These are phyloP conservation scores for Alexandromys fortis DNA, from an alignment of 2,113 vertebrate species.

Conservation along the genomic window DNA sequence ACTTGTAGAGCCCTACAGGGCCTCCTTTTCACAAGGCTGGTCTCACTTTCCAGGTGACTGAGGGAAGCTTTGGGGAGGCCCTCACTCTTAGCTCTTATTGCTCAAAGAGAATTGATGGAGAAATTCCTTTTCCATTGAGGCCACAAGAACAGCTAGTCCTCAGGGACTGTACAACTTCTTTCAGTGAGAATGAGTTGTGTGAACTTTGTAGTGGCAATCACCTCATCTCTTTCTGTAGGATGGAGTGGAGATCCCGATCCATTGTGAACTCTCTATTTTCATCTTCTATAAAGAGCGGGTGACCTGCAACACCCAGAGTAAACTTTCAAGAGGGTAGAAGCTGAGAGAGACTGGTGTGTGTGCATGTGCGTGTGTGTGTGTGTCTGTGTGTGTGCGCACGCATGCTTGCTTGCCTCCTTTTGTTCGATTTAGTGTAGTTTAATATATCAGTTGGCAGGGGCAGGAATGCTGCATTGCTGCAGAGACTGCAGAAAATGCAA, in stretches of 20 bases:
- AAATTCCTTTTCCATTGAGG: neutral
- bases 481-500: neutral
- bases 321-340: neutral
- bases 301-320: neutral
- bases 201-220: conserved; percentile 29
- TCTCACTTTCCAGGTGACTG: neutral
- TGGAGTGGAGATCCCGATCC: conserved; percentile 36
- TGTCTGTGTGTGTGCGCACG: neutral
- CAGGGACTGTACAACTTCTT: neutral
- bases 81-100: neutral
- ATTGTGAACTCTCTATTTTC: neutral
- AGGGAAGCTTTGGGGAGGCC: neutral
- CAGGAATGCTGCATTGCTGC: conserved; percentile 31
- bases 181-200: neutral
- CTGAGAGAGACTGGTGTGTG: neutral
- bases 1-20: neutral
- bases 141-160: neutral
- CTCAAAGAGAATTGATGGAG: neutral
- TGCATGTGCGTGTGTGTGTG: neutral
- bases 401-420: neutral
- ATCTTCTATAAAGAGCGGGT: conserved; percentile 24
- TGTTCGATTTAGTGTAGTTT: conserved; percentile 18
- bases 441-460: neutral
- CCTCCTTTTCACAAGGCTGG: neutral
- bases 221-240: neutral